Evolutionary conservation across 2,888 invertebrate genomes (phyloP).

Genomic region (Nephrotoma flavescens): DNA sequence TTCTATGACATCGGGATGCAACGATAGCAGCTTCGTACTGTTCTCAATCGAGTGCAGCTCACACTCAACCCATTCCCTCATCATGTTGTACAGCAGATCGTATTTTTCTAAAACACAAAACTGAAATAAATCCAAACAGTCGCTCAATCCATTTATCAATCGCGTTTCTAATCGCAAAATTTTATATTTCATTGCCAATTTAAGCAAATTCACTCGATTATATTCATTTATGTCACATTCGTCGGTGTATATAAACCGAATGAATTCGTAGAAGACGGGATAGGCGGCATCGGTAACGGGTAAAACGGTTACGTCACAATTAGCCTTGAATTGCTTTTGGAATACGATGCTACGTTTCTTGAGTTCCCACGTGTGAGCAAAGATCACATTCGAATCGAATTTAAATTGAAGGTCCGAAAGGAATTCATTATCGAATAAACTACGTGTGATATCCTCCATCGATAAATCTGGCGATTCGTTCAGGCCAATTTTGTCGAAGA

Average conservation of each 20-base stretch:
- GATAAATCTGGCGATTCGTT: neutral
- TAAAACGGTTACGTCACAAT: neutral
- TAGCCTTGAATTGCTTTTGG: neutral
- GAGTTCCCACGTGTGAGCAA: neutral
- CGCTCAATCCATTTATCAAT: neutral
- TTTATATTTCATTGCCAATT: neutral
- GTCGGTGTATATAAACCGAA: neutral
- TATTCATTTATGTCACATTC: neutral
- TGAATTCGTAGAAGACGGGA: neutral
- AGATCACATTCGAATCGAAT: neutral
- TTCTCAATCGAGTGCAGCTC: neutral
- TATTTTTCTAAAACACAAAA: neutral
- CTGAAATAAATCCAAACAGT: neutral
- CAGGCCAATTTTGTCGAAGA: neutral
- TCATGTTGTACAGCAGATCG: neutral
- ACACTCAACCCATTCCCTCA: neutral
- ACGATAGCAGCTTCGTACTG: neutral
- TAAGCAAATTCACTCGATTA: neutral
- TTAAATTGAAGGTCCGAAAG: neutral
- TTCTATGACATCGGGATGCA: neutral
- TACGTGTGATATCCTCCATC: neutral
- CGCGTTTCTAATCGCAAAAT: neutral
- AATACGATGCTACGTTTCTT: neutral
- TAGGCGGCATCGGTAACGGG: neutral
- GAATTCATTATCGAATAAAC: neutral